Evolutionary conservation across 2,888 invertebrate genomes (phyloP).

Genomic region (Drosophila buzzatii): DNA sequence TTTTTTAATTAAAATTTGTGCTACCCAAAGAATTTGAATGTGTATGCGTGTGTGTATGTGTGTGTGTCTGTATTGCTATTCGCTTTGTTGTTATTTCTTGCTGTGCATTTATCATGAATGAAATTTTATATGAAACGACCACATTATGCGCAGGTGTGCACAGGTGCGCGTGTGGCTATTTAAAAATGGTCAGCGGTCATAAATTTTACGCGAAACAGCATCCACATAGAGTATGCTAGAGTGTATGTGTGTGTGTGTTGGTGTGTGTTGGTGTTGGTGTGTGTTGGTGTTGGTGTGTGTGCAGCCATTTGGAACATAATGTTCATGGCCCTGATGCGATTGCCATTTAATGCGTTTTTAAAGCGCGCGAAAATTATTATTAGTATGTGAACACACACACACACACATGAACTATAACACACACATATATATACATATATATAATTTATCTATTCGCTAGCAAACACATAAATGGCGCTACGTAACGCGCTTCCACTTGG

Average conservation of each 20-base stretch:
- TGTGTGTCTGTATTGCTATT: conserved; percentile 30
- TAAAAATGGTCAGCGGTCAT: conserved; percentile 79
- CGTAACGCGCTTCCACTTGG: background rate
- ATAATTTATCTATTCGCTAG: background rate
- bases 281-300: conserved; percentile 39
- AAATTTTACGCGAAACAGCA: conserved; percentile 59
- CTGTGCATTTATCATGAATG: conserved; percentile 64
- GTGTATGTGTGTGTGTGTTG: background rate
- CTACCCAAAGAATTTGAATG: conserved; percentile 59
- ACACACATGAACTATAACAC: background rate
- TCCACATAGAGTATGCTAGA: background rate
- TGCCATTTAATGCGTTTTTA: conserved; percentile 68
- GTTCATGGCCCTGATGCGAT: conserved; percentile 33
- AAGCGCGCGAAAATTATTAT: conserved; percentile 49
- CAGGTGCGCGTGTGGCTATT: conserved; percentile 79
- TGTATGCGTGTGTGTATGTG: conserved; percentile 16
- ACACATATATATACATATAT: background rate
- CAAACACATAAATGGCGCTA: background rate
- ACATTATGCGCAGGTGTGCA: conserved; percentile 79
- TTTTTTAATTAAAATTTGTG: conserved; percentile 75
- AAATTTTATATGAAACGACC: conserved; percentile 69
- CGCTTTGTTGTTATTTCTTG: conserved; percentile 54
- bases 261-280: background rate
- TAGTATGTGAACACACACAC: conserved; percentile 11
- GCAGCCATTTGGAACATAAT: conserved; percentile 35